These are phyloP conservation scores for Agrotis exclamationis DNA, from an alignment of 2,888 invertebrate species.

Conservation along the genomic window DNA sequence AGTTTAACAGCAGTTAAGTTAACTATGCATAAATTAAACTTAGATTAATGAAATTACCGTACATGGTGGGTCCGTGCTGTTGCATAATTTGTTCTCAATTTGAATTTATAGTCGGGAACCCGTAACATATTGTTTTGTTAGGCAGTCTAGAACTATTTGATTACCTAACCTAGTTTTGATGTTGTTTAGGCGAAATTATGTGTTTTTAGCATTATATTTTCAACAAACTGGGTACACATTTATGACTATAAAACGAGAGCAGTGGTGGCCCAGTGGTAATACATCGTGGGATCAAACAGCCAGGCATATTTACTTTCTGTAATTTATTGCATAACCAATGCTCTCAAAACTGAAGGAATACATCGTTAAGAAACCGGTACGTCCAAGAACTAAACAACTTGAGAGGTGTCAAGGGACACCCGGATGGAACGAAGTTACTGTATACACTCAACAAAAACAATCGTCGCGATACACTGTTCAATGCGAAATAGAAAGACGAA, in stretches of 20 bases:
- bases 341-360: background rate
- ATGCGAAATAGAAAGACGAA: no score
- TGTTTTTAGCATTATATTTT: conserved; percentile 6
- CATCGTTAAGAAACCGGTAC: background rate
- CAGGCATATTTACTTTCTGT: no score
- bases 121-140: conserved; percentile 59
- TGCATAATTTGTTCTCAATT: conserved; percentile 75
- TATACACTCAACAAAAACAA: no score
- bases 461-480: no score
- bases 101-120: conserved; percentile 69
- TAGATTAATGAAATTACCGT: conserved; percentile 77
- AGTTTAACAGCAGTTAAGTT: conserved; percentile 65
- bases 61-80: conserved; percentile 65
- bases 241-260: background rate
- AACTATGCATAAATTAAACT: conserved; percentile 76
- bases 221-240: background rate
- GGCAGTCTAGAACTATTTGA: conserved; percentile 27
- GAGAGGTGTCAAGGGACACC: no score
- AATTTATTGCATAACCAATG: background rate
- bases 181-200: background rate
- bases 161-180: conserved; percentile 31
- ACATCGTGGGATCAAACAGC: no score
- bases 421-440: no score
- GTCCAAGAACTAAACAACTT: background rate
- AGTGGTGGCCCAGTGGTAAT: background rate